These are phyloP conservation scores for Oscheius onirici DNA, from an alignment of 2,888 invertebrate species.

Conservation along the genomic window DNA sequence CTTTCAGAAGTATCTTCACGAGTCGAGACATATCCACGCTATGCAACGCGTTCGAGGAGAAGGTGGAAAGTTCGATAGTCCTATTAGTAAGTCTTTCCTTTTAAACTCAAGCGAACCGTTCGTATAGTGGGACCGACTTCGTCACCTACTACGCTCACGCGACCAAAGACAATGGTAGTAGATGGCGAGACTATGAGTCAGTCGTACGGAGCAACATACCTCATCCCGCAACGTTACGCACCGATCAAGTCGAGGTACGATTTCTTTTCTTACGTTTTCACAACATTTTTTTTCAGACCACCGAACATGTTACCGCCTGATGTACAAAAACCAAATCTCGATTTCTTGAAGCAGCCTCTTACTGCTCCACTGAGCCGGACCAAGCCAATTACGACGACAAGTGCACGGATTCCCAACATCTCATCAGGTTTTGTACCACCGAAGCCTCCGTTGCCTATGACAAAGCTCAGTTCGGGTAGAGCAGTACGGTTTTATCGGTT, in stretches of 20 bases:
- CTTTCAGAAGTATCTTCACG: constrained; percentile 62
- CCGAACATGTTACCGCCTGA: neutral
- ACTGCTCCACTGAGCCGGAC: no score
- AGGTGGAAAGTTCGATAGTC: constrained; percentile 54
- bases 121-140: neutral
- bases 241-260: constrained; percentile 16
- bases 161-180: no score
- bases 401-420: no score
- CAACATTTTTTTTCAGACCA: neutral
- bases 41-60: constrained; percentile 53
- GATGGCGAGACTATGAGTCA: neutral
- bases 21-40: constrained; percentile 58
- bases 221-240: constrained; percentile 4
- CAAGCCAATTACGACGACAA: no score
- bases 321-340: neutral
- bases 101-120: neutral
- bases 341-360: constrained; percentile 10
- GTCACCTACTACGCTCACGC: neutral
- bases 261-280: no score
- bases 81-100: neutral
- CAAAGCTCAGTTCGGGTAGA: neutral
- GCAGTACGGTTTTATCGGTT: neutral
- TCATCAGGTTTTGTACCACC: no score
- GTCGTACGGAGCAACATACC: neutral
- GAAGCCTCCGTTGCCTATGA: neutral